These are phyloP conservation scores for Fregetta grallaria DNA, from an alignment of 2,113 vertebrate species.

Conservation along the genomic window DNA sequence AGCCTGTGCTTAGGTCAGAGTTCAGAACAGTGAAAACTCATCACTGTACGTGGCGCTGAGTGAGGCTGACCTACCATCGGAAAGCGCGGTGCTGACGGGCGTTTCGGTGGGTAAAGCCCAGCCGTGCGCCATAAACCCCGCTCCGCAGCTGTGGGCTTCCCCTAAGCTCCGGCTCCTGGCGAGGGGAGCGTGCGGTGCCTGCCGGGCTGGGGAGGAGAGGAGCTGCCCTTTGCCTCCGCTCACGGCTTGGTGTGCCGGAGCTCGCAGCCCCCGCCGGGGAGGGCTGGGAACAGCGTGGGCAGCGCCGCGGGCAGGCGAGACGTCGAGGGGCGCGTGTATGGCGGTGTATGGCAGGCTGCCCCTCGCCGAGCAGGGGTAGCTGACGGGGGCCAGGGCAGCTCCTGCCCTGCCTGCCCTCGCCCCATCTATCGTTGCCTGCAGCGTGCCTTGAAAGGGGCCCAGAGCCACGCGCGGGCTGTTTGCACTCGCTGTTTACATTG, in stretches of 20 bases:
- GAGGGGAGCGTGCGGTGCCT: neutral
- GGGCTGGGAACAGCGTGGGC: neutral
- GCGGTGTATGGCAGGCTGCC: too few species aligned
- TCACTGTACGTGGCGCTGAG: rapidly evolving
- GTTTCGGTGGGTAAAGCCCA: neutral
- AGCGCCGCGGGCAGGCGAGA: neutral
- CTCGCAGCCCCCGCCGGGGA: too few species aligned
- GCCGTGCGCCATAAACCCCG: neutral
- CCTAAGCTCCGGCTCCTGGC: too few species aligned
- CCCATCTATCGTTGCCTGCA: neutral
- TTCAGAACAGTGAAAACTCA: neutral
- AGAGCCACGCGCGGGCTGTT: rapidly evolving
- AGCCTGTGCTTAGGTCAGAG: neutral
- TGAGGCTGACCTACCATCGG: neutral
- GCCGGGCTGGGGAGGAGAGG: neutral
- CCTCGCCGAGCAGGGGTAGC: neutral
- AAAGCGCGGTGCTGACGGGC: rapidly evolving
- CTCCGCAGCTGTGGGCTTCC: neutral
- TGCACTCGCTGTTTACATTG: neutral
- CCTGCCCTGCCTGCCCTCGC: neutral
- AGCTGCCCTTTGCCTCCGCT: neutral
- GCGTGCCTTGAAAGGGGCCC: neutral
- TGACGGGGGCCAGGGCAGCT: neutral
- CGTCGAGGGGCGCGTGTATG: rapidly evolving
- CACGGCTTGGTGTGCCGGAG: neutral